Percentiles rank a stretch among this genome's conserved stretches.
Conservation (phyloP, 2,797 vertebrate genomes). For the Enteromius thamalakanensis region DNA sequence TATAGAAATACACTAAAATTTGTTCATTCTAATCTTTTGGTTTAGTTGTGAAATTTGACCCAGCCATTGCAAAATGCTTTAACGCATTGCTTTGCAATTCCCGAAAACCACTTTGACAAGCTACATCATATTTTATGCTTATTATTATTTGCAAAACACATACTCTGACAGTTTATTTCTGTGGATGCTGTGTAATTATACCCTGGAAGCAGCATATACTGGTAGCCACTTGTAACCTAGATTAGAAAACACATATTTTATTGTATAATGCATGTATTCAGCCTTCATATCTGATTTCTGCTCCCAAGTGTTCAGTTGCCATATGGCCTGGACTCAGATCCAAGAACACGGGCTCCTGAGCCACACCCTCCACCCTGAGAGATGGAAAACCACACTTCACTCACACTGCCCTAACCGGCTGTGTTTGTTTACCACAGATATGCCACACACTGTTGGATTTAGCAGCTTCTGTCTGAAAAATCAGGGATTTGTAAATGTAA, state of each 20-base stretch:
- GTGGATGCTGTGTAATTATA: not conserved
- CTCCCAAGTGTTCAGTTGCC: slow-evolving; percentile 36
- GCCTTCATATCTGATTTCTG: slow-evolving; percentile 29
- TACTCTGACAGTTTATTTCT: not conserved
- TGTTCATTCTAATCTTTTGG: not conserved
- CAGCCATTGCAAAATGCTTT: not conserved
- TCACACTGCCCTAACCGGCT: slow-evolving; percentile 22
- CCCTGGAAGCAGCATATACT: not conserved
- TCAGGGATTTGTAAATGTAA: not conserved
- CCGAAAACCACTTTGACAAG: slow-evolving; percentile 4
- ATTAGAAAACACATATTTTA: not conserved
- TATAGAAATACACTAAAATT: not conserved
- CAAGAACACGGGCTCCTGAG: slow-evolving; percentile 52
- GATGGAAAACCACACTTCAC: slow-evolving; percentile 42
- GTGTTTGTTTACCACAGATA: slow-evolving; percentile 43
- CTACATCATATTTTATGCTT: not conserved
- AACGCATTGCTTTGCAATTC: not conserved
- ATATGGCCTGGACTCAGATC: slow-evolving; percentile 54
- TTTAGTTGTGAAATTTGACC: not conserved
- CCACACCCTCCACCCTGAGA: slow-evolving; percentile 40
- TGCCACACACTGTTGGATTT: slow-evolving; percentile 1
- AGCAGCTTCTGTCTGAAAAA: not conserved
- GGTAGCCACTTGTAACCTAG: not conserved
- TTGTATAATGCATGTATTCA: not conserved
- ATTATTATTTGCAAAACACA: not conserved